Conservation (phyloP, 2,113 vertebrate genomes). For the Cheilinus undulatus region DNA sequence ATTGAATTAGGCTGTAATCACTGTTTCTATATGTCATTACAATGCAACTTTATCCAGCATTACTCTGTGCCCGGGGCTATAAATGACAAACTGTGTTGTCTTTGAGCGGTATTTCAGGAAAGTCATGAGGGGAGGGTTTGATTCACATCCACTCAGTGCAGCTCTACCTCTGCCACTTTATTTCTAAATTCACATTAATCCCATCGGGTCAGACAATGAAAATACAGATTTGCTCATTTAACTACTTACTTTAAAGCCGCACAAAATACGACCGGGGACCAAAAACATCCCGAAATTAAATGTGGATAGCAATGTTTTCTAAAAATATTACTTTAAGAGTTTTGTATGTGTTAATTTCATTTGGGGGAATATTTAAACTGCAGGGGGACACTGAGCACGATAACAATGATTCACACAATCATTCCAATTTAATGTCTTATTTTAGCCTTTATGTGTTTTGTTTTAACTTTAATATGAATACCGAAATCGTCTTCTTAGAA, state of each 20-base stretch:
- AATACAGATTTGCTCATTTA: constrained; percentile 58
- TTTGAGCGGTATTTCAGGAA: constrained; percentile 77
- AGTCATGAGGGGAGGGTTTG: constrained; percentile 66
- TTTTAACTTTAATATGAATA: neutral
- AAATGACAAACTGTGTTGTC: constrained; percentile 79
- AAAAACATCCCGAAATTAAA: constrained; percentile 27
- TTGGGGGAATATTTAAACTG: neutral
- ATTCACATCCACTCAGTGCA: constrained; percentile 60
- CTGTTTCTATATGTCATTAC: constrained; percentile 85
- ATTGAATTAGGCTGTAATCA: constrained; percentile 86
- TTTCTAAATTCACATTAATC: constrained; percentile 63
- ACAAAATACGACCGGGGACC: constrained; percentile 36
- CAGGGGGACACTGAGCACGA: neutral
- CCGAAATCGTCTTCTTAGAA: no score
- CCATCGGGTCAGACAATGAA: constrained; percentile 42
- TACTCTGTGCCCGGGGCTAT: constrained; percentile 76
- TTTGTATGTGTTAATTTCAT: constrained; percentile 24
- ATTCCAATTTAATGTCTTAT: neutral
- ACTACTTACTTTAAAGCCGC: constrained; percentile 29
- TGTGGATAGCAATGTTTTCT: constrained; percentile 16
- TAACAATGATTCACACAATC: neutral
- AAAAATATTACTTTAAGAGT: no score
- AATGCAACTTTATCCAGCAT: constrained; percentile 84
- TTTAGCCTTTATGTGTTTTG: neutral
- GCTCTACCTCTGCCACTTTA: constrained; percentile 69